Evolutionary conservation across 2,888 invertebrate species (phyloP).

Genomic region (Aphodius sticticus): DNA sequence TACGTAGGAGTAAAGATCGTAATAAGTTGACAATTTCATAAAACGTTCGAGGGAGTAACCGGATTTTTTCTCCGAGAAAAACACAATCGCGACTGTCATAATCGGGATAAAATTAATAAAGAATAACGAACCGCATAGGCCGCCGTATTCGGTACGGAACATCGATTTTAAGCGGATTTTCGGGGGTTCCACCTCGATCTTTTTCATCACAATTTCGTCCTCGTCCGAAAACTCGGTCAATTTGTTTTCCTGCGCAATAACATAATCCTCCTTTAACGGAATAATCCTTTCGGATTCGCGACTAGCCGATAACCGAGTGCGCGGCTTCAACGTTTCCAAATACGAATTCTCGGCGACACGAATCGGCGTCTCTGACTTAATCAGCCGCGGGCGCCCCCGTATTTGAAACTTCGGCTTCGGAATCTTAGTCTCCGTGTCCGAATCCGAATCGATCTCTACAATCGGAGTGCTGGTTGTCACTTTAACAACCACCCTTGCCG

Average conservation of each 20-base stretch:
- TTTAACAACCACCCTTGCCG: conserved; percentile 23
- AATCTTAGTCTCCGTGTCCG: conserved; percentile 35
- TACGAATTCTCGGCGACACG: conserved; percentile 5
- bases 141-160: conserved; percentile 34
- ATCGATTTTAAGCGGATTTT: conserved; percentile 24
- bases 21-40: conserved; percentile 52
- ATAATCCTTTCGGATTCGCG: conserved; percentile 52
- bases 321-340: conserved; percentile 32
- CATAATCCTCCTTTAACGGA: conserved; percentile 50
- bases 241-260: conserved; percentile 45
- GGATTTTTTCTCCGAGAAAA: conserved; percentile 59
- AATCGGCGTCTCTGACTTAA: conserved; percentile 40
- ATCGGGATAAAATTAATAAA: conserved; percentile 30
- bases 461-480: conserved; percentile 27
- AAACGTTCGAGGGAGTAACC: conserved; percentile 56
- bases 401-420: conserved; percentile 54
- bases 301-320: conserved; percentile 49
- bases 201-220: conserved; percentile 47
- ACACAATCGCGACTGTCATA: conserved; percentile 14
- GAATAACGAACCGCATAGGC: conserved; percentile 31
- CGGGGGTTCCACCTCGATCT: conserved; percentile 31
- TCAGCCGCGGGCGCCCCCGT: conserved; percentile 49
- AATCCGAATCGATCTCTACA: conserved; percentile 40
- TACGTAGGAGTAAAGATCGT: conserved; percentile 45
- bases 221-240: conserved; percentile 58